Base-by-base conservation (phyloP, 2,888 invertebrate genomes). In the Portevinia maculata region DNA sequence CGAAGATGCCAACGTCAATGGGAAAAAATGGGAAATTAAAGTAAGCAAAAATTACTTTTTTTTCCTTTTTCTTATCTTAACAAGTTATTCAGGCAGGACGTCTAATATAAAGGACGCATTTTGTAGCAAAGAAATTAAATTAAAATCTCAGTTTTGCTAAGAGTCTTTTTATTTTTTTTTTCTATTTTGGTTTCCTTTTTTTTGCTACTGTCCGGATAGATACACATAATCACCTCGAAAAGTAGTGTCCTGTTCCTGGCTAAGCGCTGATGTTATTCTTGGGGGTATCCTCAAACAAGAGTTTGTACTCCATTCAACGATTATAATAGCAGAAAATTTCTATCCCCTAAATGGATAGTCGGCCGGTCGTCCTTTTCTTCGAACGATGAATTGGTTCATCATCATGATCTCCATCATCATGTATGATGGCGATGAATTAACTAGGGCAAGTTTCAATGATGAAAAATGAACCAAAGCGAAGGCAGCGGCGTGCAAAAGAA, bases 1-100 rank as follows among this genome's bases (percentile, higher is more conserved):
- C 21, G 21, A 60, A 21, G 60, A 62, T 37, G 62, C 62, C 75
- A 71, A 76, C 78, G 83, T 73, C 83, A 59, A 78, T 78, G 50
- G 41, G n/a, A 37, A 48, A 67, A 73, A 78, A 73, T 74, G 48
- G 83, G 83, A 83, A 83, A 83, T 83, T 83, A 83, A 83, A 78
- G 59, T 67, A 67, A 67, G 83, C 60, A 78, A 78, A 83, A 78
- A 78, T 55, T 65, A 83, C 52, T 52, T 70, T 24, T 53, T 53
- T 62, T 21, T 37, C 21, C 57, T 17, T 39, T 21, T 48, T 28
- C 46, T 39, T 81, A 53, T 81, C 76, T 70, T 48, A 1, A 41
- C 62, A 62, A 69, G 65, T 73, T 69, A 75, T 75, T 81, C 64
- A 71, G 39, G 64, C 64, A 65, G 70, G 70, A 67, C 52, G 60